A percentile compares a stretch with the other conserved stretches of the same genome.
Evolutionary conservation across 2,888 invertebrate species (phyloP).

Genomic region (Pachymerium ferrugineum): DNA sequence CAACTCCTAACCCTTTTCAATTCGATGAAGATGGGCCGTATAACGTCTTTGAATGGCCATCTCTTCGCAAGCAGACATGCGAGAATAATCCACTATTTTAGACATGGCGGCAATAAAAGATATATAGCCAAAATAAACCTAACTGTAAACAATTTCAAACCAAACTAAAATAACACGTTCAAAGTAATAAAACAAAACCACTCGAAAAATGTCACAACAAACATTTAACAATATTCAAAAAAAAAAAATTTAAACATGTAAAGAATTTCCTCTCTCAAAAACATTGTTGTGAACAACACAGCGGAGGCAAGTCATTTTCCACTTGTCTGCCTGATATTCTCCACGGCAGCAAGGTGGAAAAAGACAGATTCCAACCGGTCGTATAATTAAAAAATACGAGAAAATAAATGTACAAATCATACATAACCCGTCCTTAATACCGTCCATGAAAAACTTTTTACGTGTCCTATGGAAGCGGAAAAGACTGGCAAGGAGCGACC

Average conservation of each 20-base stretch:
- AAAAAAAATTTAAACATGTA: not conserved
- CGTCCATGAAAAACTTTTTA: too few species aligned
- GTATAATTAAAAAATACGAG: not conserved
- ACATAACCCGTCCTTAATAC: not conserved
- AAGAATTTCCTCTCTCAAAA: too few species aligned
- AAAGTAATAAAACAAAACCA: too few species aligned
- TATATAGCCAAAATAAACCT: too few species aligned
- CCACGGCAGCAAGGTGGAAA: constrained; percentile 16
- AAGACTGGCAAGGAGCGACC: not conserved
- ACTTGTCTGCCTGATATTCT: not conserved
- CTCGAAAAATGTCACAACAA: not conserved
- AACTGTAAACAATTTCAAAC: too few species aligned
- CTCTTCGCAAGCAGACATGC: too few species aligned
- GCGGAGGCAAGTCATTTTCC: not conserved
- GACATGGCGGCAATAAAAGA: too few species aligned
- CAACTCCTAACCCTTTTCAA: not conserved
- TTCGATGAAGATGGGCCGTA: not conserved
- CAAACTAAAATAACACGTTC: too few species aligned
- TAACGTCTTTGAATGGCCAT: not conserved
- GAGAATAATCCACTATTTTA: too few species aligned
- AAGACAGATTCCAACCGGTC: not conserved
- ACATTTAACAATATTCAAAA: not conserved
- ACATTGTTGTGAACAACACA: not conserved
- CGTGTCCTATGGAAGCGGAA: not conserved
- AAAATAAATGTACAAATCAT: not conserved